Evolutionary conservation across 53 echinoderm and acorn worm genomes (phyloP).

Genomic region (Arbacia lixula): DNA sequence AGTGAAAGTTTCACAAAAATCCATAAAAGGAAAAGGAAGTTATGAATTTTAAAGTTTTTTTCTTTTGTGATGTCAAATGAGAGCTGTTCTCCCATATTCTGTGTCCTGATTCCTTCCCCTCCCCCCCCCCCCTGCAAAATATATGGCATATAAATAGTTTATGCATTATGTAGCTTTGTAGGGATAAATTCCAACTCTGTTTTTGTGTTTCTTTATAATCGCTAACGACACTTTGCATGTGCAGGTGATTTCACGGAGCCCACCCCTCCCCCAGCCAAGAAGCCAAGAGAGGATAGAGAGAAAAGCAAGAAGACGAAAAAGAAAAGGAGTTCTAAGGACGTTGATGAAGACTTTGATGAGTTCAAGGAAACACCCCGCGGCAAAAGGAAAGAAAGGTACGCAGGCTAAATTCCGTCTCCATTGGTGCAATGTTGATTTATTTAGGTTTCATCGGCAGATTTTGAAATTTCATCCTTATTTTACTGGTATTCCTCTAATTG

Average conservation of each 20-base stretch:
- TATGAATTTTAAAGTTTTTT: not conserved
- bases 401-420: not conserved
- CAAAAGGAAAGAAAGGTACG: constrained; percentile 58
- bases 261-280: constrained; percentile 72
- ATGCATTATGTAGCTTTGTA: no score
- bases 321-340: constrained; percentile 16
- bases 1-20: no score
- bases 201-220: no score
- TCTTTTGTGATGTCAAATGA: not conserved
- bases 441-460: no score
- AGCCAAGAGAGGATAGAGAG: constrained; percentile 42
- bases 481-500: no score
- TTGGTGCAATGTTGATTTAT: no score
- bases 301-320: constrained; percentile 48
- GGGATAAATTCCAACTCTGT: no score
- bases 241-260: constrained; percentile 80
- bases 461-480: no score
- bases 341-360: constrained; percentile 31
- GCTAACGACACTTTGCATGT: not conserved
- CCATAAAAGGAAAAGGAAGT: no score
- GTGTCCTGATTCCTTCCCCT: not conserved
- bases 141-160: no score
- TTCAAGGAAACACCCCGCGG: constrained; percentile 35
- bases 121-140: not conserved
- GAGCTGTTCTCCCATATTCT: not conserved